Conservation (phyloP, 1,140 invertebrate genomes). For the Adoxophyes honmai region DNA sequence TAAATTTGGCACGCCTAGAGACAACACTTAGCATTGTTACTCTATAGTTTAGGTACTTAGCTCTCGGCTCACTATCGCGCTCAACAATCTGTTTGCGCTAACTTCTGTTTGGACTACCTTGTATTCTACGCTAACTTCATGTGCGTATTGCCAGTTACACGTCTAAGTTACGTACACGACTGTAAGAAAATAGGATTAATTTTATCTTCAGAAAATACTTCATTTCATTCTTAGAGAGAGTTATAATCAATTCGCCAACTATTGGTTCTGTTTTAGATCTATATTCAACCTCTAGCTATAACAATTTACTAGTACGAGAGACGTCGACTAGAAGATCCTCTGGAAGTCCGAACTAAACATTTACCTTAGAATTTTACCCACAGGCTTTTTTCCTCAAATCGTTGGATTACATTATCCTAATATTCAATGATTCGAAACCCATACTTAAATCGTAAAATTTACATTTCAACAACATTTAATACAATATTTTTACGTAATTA, state of each 20-base stretch:
- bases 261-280: slow-evolving; percentile 58
- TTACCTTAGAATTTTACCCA: slow-evolving; percentile 38
- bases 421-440: slow-evolving; percentile 71
- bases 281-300: slow-evolving; percentile 57
- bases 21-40: slow-evolving; percentile 21
- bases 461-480: slow-evolving; percentile 12
- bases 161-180: slow-evolving; percentile 57
- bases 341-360: slow-evolving; percentile 39
- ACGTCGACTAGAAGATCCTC: slow-evolving; percentile 48
- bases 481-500: slow-evolving; percentile 2
- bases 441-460: slow-evolving; percentile 45
- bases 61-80: slow-evolving; percentile 22
- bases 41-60: not conserved
- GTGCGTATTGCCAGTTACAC: slow-evolving; percentile 65
- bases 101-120: slow-evolving; percentile 32
- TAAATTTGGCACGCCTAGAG: slow-evolving; percentile 61
- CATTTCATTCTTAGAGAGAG: slow-evolving; percentile 50
- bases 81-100: slow-evolving; percentile 15
- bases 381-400: slow-evolving; percentile 44
- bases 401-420: slow-evolving; percentile 46
- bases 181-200: slow-evolving; percentile 72
- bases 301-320: slow-evolving; percentile 58
- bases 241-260: slow-evolving; percentile 57
- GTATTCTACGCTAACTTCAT: slow-evolving; percentile 44
- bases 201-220: slow-evolving; percentile 71